Evolutionary conservation across 1,140 invertebrate species (phyloP).

Genomic region (Megathymus violae): DNA sequence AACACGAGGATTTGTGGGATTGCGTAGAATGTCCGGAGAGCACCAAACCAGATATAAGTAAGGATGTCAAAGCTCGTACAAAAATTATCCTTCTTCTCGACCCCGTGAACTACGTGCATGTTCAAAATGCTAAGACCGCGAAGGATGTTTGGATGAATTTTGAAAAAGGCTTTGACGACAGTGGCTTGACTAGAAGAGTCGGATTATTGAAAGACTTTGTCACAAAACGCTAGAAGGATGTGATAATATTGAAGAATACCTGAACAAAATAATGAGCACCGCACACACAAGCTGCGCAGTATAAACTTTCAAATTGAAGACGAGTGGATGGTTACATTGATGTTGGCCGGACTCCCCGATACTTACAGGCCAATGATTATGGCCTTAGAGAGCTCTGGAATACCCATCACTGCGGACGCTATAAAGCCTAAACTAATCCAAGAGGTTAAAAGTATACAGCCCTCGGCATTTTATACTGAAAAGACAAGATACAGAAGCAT

Average conservation of each 20-base stretch:
- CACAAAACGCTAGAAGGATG: conserved; percentile 40
- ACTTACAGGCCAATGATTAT: conserved; percentile 73
- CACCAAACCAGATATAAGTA: not conserved
- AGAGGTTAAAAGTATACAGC: no score
- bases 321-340: conserved; percentile 61
- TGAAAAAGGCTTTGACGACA: conserved; percentile 38
- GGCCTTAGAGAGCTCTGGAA: conserved; percentile 55
- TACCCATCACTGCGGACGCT: conserved; percentile 54
- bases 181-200: conserved; percentile 39
- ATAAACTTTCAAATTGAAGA: conserved; percentile 58
- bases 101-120: conserved; percentile 35
- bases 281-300: conserved; percentile 54
- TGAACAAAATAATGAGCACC: conserved; percentile 4
- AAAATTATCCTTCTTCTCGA: conserved; percentile 34
- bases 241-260: conserved; percentile 41
- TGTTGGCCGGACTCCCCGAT: conserved; percentile 67
- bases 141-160: conserved; percentile 37
- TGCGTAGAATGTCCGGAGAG: not conserved
- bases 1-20: conserved; percentile 4
- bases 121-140: conserved; percentile 35
- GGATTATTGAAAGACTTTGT: conserved; percentile 42
- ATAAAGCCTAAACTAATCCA: conserved; percentile 63
- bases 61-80: conserved; percentile 20
- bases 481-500: no score
- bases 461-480: no score